A percentile compares a stretch with the other conserved stretches of the same genome.
phyloP scores from a whole-genome alignment of 1,140 invertebrate genomes.

The Lasioglossum albipes region DNA sequence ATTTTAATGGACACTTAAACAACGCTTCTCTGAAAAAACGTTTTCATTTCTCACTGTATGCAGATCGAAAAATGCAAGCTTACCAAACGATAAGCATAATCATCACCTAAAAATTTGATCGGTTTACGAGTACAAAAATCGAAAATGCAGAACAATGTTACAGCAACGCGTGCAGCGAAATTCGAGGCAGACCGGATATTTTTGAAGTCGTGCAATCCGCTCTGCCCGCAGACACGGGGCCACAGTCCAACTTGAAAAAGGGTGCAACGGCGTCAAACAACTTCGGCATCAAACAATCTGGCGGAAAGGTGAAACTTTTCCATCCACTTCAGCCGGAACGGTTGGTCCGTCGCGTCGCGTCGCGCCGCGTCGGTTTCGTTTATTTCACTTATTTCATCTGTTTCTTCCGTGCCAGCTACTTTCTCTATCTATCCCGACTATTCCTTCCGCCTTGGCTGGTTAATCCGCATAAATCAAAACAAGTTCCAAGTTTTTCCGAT shows the following conservation, averaged over 20 bases:
- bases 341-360: not conserved
- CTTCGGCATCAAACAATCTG: not conserved
- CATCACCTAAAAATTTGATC: too few species aligned
- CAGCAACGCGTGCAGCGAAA: too few species aligned
- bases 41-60: too few species aligned
- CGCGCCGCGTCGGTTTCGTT: not conserved
- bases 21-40: too few species aligned
- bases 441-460: not conserved
- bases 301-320: not conserved
- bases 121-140: too few species aligned
- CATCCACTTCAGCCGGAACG: not conserved
- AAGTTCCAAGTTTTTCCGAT: conserved; percentile 19
- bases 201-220: too few species aligned
- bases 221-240: not conserved
- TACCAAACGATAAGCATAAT: too few species aligned
- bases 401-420: not conserved
- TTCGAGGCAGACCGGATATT: too few species aligned
- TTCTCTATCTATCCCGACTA: not conserved
- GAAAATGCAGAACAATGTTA: too few species aligned
- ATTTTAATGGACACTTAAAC: too few species aligned
- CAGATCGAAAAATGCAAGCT: too few species aligned
- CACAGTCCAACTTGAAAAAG: not conserved
- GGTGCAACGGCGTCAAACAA: not conserved
- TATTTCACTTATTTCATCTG: conserved; percentile 3
- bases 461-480: conserved; percentile 28